Evolutionary conservation across 2,113 vertebrate species (phyloP).

Genomic region (Globicephala melas): DNA sequence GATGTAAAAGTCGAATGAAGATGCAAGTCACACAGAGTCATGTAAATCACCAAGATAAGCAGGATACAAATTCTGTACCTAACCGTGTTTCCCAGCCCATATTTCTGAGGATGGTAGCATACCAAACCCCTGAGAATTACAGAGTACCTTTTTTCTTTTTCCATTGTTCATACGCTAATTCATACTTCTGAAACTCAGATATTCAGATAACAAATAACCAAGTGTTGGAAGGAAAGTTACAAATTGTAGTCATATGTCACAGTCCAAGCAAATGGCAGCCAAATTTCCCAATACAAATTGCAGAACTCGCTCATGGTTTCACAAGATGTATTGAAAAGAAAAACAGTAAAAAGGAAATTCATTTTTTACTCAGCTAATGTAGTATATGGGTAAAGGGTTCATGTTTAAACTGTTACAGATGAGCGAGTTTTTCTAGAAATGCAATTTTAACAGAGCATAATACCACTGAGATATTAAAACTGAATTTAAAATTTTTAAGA

Average conservation of each 20-base stretch:
- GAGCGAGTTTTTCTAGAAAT: conserved; percentile 71
- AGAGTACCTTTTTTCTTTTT: conserved; percentile 27
- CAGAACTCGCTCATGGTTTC: conserved; percentile 73
- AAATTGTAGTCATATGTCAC: conserved; percentile 76
- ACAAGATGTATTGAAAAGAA: conserved; percentile 75
- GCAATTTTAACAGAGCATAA: conserved; percentile 70
- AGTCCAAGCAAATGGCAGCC: conserved; percentile 71
- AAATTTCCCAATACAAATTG: conserved; percentile 72
- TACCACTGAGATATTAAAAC: conserved; percentile 68
- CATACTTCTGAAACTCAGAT: conserved; percentile 63
- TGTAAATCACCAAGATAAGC: conserved; percentile 45
- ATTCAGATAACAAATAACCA: conserved; percentile 73
- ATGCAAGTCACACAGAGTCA: not conserved
- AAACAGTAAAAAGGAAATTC: conserved; percentile 73
- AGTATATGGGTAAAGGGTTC: conserved; percentile 64
- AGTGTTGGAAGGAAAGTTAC: conserved; percentile 66
- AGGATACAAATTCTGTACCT: conserved; percentile 28
- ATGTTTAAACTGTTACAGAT: conserved; percentile 74
- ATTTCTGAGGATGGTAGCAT: conserved; percentile 53
- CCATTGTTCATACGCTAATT: conserved; percentile 56
- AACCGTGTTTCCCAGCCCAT: conserved; percentile 32
- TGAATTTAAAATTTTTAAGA: conserved; percentile 65
- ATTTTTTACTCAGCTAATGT: conserved; percentile 71
- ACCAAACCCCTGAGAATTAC: conserved; percentile 38
- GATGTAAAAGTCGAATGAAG: conserved; percentile 47